Conservation (phyloP, 2,113 vertebrate species). For the Chaetops frenatus region DNA sequence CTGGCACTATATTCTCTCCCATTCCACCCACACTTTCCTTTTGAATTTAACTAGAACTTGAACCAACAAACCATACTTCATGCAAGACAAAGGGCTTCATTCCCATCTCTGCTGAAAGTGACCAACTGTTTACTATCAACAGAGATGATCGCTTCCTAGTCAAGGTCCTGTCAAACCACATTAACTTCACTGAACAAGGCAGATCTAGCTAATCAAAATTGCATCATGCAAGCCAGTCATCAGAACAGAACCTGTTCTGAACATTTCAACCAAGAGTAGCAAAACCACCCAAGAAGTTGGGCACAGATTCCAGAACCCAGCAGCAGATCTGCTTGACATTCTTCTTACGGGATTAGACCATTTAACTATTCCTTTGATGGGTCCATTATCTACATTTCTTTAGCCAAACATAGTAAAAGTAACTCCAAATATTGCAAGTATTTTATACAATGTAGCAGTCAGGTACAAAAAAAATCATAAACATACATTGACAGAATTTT, state of each 20-base stretch:
- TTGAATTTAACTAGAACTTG: constrained; percentile 9
- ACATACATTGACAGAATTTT: not conserved
- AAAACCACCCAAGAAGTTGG: not conserved
- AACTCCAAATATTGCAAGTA: not conserved
- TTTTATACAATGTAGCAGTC: not conserved
- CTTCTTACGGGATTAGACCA: not conserved
- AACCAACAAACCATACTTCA: not conserved
- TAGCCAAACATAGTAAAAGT: not conserved
- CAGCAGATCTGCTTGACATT: not conserved
- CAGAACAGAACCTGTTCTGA: not conserved
- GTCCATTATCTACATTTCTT: not conserved
- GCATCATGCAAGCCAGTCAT: not conserved
- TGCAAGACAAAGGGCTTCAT: not conserved
- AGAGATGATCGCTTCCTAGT: constrained; percentile 52
- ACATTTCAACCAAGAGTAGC: not conserved
- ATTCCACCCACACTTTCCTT: not conserved
- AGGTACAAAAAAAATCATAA: not conserved
- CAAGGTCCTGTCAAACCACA: constrained; percentile 34
- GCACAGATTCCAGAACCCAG: not conserved
- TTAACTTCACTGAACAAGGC: constrained; percentile 15
- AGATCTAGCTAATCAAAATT: constrained; percentile 28
- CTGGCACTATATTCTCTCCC: not conserved
- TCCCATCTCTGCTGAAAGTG: constrained; percentile 43
- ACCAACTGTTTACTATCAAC: constrained; percentile 69
- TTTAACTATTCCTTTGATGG: not conserved